These are phyloP conservation scores for Lepilemur ruficaudatus DNA, from an alignment of 2,797 vertebrate species.

Conservation along the genomic window DNA sequence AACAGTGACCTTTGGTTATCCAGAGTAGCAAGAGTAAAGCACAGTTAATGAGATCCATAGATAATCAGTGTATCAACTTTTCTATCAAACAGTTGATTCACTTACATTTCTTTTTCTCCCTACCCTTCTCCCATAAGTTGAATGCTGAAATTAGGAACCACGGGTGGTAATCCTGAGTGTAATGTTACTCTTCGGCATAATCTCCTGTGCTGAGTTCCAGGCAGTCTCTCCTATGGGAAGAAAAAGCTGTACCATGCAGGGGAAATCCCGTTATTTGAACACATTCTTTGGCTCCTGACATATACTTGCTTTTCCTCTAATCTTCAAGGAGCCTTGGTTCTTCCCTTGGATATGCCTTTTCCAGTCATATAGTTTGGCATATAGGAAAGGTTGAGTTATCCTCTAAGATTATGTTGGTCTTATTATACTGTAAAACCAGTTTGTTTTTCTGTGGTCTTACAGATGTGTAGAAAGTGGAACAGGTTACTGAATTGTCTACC, in stretches of 20 bases:
- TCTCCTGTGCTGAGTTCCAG: neutral
- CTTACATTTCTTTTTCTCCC: slow-evolving; percentile 14
- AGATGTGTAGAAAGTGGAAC: neutral
- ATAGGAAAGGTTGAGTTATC: neutral
- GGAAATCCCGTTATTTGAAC: neutral
- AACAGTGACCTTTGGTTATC: slow-evolving; percentile 45
- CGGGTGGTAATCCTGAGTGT: neutral
- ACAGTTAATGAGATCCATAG: slow-evolving; percentile 54
- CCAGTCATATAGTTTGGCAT: neutral
- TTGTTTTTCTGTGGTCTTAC: slow-evolving; percentile 35
- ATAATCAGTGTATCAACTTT: slow-evolving; percentile 52
- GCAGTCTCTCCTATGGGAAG: neutral
- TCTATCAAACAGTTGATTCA: neutral
- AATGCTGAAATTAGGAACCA: neutral
- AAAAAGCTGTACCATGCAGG: neutral
- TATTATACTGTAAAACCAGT: neutral
- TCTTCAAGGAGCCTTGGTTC: neutral
- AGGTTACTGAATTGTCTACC: neutral
- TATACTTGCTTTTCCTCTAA: neutral
- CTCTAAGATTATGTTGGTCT: neutral
- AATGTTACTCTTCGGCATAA: neutral
- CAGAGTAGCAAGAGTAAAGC: slow-evolving; percentile 52
- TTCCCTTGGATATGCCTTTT: slow-evolving; percentile 19
- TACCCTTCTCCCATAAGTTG: neutral
- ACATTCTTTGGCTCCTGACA: slow-evolving; percentile 11